Evolutionary conservation across 2,113 vertebrate genomes (phyloP).

Genomic region (Phrynosoma blainvillii): DNA sequence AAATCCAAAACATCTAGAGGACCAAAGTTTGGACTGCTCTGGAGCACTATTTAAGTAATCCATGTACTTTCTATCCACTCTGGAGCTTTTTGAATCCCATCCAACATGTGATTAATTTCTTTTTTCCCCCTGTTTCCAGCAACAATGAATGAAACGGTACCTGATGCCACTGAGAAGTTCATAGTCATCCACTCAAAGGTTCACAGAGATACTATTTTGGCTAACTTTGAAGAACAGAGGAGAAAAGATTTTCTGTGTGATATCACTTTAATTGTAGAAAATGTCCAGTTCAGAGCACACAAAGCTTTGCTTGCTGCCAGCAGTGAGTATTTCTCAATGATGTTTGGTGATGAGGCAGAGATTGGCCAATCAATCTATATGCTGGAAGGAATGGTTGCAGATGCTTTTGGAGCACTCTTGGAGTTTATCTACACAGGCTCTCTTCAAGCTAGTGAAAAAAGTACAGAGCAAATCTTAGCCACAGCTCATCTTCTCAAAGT

Average conservation of each 20-base stretch:
- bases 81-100: not conserved
- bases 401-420: constrained; percentile 83
- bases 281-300: constrained; percentile 91
- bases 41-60: not conserved
- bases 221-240: constrained; percentile 87
- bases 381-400: constrained; percentile 87
- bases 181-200: constrained; percentile 82
- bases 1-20: no score
- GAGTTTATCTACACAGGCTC: constrained; percentile 94
- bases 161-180: constrained; percentile 65
- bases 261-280: constrained; percentile 90
- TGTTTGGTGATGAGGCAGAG: constrained; percentile 88
- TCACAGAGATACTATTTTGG: constrained; percentile 86
- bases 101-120: not conserved
- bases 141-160: constrained; percentile 78
- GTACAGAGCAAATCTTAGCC: constrained; percentile 84
- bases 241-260: constrained; percentile 91
- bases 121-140: constrained; percentile 6
- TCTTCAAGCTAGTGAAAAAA: constrained; percentile 82
- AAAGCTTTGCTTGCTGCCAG: constrained; percentile 95
- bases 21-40: no score
- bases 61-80: not conserved
- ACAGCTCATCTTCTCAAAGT: constrained; percentile 89
- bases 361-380: constrained; percentile 80
- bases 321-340: constrained; percentile 93